These are phyloP conservation scores for Xiphydria camelus DNA, from an alignment of 2,888 invertebrate genomes.

Conservation along the genomic window DNA sequence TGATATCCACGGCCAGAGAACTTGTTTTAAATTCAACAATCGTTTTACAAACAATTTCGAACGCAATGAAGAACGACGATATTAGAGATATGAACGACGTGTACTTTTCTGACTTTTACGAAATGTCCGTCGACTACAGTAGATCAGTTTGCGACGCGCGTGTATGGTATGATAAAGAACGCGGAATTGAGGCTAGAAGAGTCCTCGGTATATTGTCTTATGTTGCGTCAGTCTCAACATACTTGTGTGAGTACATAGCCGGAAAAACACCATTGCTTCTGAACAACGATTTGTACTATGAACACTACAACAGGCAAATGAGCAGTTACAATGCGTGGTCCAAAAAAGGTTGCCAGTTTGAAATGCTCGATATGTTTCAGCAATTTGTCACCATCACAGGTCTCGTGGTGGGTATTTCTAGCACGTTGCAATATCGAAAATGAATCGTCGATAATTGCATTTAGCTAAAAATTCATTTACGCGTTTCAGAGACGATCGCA, in stretches of 20 bases:
- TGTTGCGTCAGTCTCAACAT: constrained; percentile 40
- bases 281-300: constrained; percentile 35
- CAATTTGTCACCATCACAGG: constrained; percentile 45
- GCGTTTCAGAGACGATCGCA: constrained; percentile 49
- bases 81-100: constrained; percentile 54
- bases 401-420: constrained; percentile 37
- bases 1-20: constrained; percentile 47
- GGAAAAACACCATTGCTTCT: constrained; percentile 38
- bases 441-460: not conserved
- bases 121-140: constrained; percentile 31
- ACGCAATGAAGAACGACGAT: constrained; percentile 51
- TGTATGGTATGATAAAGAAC: constrained; percentile 48
- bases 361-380: constrained; percentile 46
- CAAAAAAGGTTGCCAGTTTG: constrained; percentile 37
- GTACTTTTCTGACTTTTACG: constrained; percentile 48
- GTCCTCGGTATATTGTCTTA: constrained; percentile 42
- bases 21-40: constrained; percentile 42
- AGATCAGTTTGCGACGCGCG: constrained; percentile 43
- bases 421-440: not conserved
- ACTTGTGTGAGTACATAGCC: constrained; percentile 45
- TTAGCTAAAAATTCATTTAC: constrained; percentile 7
- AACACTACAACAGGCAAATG: constrained; percentile 42
- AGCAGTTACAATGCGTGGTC: constrained; percentile 42
- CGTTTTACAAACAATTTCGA: constrained; percentile 46
- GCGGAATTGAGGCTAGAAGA: constrained; percentile 50